phyloP scores from a whole-genome alignment of 1,140 invertebrate species.

The Eupeodes corollae region DNA sequence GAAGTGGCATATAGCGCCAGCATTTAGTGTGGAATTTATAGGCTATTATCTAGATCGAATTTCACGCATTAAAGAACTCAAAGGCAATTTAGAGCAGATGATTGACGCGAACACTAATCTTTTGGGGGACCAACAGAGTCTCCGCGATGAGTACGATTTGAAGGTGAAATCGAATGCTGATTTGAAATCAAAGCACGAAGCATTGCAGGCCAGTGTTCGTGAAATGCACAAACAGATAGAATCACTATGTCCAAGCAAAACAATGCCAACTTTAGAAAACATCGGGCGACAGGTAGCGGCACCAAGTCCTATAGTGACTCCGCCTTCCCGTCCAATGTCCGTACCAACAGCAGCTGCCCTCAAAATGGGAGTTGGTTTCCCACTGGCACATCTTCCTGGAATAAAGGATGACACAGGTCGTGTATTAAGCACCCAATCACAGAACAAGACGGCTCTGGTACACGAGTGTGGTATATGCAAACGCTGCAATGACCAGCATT shows the following conservation, averaged over 20 bases:
- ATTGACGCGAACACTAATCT: slow-evolving; percentile 62
- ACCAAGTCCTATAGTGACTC: slow-evolving; percentile 25
- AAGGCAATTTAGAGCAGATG: slow-evolving; percentile 60
- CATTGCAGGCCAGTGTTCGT: slow-evolving; percentile 41
- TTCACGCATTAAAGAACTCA: slow-evolving; percentile 62
- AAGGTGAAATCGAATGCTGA: slow-evolving; percentile 38
- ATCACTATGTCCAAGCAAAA: slow-evolving; percentile 46
- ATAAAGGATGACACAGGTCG: slow-evolving; percentile 42
- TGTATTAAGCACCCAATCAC: slow-evolving; percentile 40
- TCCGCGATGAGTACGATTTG: slow-evolving; percentile 67
- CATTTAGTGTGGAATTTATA: slow-evolving; percentile 87
- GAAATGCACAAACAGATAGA: slow-evolving; percentile 49
- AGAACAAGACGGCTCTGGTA: not conserved
- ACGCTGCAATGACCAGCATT: slow-evolving; percentile 68
- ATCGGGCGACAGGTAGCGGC: slow-evolving; percentile 26
- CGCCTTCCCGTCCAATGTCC: slow-evolving; percentile 41
- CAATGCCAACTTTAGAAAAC: slow-evolving; percentile 41
- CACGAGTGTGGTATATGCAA: slow-evolving; percentile 74
- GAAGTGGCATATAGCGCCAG: slow-evolving; percentile 87
- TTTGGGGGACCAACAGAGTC: slow-evolving; percentile 56
- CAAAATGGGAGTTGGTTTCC: slow-evolving; percentile 73
- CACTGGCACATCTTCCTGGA: slow-evolving; percentile 48
- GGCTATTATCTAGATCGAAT: slow-evolving; percentile 86
- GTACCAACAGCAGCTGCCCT: slow-evolving; percentile 66
- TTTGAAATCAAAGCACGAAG: slow-evolving; percentile 12